A percentile compares a stretch with the other conserved stretches of the same genome.
Conservation (phyloP, 2,888 invertebrate species). For the Deilephila porcellus region DNA sequence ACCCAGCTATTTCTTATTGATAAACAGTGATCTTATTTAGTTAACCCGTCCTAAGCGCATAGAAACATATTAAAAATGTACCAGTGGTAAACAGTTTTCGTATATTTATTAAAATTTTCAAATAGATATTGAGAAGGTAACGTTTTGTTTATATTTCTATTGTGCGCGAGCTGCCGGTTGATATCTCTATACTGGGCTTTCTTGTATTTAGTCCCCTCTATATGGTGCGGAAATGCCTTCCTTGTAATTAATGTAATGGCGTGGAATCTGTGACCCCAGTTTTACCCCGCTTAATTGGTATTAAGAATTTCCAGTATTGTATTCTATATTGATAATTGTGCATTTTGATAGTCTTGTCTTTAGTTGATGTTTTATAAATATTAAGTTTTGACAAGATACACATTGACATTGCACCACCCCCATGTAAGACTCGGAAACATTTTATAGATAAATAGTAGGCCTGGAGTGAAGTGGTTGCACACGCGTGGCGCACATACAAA, state of each 20-base stretch:
- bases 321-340: background rate
- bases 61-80: background rate
- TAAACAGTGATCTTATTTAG: no score
- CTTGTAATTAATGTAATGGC: conserved; percentile 50
- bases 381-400: background rate
- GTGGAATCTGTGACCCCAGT: conserved; percentile 46
- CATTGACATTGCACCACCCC: background rate
- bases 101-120: no score
- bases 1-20: no score
- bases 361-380: background rate
- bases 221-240: conserved; percentile 1
- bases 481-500: no score
- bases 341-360: background rate
- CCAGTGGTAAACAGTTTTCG: no score
- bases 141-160: conserved; percentile 23
- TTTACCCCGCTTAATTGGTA: conserved; percentile 34
- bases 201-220: conserved; percentile 20
- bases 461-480: no score
- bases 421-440: background rate
- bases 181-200: conserved; percentile 12
- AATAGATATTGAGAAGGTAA: background rate
- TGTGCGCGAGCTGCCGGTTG: background rate
- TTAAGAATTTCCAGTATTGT: background rate
- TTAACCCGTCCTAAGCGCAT: no score
- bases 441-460: no score